These are phyloP conservation scores for Pseudobourletiella spinata DNA, from an alignment of 1,140 invertebrate genomes.

Conservation along the genomic window DNA sequence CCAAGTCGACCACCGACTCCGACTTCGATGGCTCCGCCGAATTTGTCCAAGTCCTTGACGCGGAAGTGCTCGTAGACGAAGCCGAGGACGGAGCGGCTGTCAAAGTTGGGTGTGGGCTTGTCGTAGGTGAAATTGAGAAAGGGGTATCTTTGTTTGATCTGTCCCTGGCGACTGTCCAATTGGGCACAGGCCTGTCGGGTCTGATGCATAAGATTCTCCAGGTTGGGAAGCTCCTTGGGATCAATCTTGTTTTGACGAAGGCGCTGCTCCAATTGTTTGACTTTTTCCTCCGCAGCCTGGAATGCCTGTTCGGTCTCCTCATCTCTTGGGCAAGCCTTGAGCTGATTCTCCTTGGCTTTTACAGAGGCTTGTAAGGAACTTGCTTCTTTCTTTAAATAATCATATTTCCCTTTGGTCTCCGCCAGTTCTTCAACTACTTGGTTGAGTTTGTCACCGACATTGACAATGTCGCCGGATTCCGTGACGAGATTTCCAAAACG, in stretches of 20 bases:
- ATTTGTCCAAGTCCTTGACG: slow-evolving; percentile 55
- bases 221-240: neutral
- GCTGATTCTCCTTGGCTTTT: neutral
- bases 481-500: neutral
- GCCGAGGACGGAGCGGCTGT: slow-evolving; percentile 65
- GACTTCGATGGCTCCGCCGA: slow-evolving; percentile 72
- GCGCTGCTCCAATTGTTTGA: slow-evolving; percentile 41
- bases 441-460: slow-evolving; percentile 1
- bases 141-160: slow-evolving; percentile 1
- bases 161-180: neutral
- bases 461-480: slow-evolving; percentile 1
- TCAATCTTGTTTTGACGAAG: neutral
- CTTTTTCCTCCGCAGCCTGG: slow-evolving; percentile 55
- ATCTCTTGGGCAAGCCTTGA: slow-evolving; percentile 64
- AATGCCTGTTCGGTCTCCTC: slow-evolving; percentile 70
- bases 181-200: neutral
- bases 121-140: slow-evolving; percentile 39
- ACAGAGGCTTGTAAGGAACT: neutral
- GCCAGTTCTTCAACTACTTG: neutral
- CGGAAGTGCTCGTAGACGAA: slow-evolving; percentile 67
- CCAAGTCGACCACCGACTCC: slow-evolving; percentile 74
- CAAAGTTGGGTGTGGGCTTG: slow-evolving; percentile 63
- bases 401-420: neutral
- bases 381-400: neutral
- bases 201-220: slow-evolving; percentile 1